A percentile compares a stretch with the other conserved stretches of the same genome.
Evolutionary conservation across 1,140 invertebrate genomes (phyloP).

Genomic region (Zaprionus taronus): DNA sequence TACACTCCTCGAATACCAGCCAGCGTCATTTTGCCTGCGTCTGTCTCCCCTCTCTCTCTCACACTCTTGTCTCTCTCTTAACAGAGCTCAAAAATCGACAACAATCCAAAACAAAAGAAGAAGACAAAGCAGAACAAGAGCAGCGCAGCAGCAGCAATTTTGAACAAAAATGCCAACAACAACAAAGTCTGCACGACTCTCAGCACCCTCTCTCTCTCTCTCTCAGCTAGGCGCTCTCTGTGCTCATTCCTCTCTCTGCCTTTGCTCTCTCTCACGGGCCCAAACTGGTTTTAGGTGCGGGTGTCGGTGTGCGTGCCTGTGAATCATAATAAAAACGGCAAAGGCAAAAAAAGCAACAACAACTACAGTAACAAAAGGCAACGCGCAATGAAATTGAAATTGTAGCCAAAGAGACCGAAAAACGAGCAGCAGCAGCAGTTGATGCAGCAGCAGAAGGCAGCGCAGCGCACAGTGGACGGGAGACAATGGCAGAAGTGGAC

Average conservation of each 20-base stretch:
- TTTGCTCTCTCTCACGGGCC: slow-evolving; percentile 15
- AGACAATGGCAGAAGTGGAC: slow-evolving; percentile 54
- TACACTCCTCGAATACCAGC: too few species aligned
- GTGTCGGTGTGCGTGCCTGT: slow-evolving; percentile 56
- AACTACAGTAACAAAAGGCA: slow-evolving; percentile 44
- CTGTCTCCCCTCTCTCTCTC: background rate
- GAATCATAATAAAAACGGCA: slow-evolving; percentile 72
- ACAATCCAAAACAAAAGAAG: background rate
- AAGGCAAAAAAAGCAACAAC: slow-evolving; percentile 34
- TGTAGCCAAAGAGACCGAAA: slow-evolving; percentile 54
- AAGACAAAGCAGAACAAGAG: slow-evolving; percentile 1
- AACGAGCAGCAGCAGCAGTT: slow-evolving; percentile 4
- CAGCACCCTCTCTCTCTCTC: background rate
- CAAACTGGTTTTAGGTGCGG: slow-evolving; percentile 61
- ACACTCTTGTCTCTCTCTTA: background rate
- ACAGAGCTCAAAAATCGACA: background rate
- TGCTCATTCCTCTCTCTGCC: background rate
- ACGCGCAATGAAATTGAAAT: slow-evolving; percentile 77
- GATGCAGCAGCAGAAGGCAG: slow-evolving; percentile 6
- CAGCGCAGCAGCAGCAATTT: slow-evolving; percentile 14
- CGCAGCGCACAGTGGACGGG: slow-evolving; percentile 16
- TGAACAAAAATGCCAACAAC: slow-evolving; percentile 62
- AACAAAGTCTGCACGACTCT: slow-evolving; percentile 63
- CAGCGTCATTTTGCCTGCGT: background rate
- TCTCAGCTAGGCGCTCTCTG: slow-evolving; percentile 10